Percentiles rank a stretch among this genome's conserved stretches.
These are phyloP conservation scores for Leptobrachium leishanense DNA, from an alignment of 2,113 vertebrate genomes.

Conservation along the genomic window DNA sequence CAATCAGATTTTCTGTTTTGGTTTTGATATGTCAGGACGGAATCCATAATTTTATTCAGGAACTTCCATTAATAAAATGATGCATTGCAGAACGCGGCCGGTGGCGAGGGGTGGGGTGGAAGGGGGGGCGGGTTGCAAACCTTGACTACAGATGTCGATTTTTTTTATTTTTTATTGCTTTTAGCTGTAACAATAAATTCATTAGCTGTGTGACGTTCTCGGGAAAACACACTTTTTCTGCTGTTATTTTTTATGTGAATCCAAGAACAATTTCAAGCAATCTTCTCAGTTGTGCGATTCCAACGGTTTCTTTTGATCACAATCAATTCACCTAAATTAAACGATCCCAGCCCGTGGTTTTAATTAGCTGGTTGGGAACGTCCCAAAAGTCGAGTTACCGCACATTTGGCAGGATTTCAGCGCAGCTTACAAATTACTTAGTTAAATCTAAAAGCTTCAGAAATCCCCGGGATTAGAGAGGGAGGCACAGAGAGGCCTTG, in stretches of 20 bases:
- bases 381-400: slow-evolving; percentile 45
- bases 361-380: slow-evolving; percentile 54
- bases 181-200: slow-evolving; percentile 35
- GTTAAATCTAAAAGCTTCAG: slow-evolving; percentile 61
- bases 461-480: slow-evolving; percentile 63
- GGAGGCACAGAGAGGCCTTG: slow-evolving; percentile 55
- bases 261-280: slow-evolving; percentile 45
- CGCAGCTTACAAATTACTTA: slow-evolving; percentile 62
- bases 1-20: slow-evolving; percentile 53
- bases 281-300: slow-evolving; percentile 36
- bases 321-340: slow-evolving; percentile 46
- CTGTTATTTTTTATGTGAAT: slow-evolving; percentile 47
- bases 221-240: slow-evolving; percentile 9
- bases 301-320: slow-evolving; percentile 42
- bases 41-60: slow-evolving; percentile 36
- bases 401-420: slow-evolving; percentile 61
- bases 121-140: background rate
- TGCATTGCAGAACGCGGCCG: background rate
- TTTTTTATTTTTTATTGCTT: background rate
- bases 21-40: slow-evolving; percentile 56
- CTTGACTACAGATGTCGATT: slow-evolving; percentile 38
- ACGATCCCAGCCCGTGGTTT: slow-evolving; percentile 52
- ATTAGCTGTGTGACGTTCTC: slow-evolving; percentile 28
- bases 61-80: slow-evolving; percentile 7
- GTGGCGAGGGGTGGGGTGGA: background rate